Percentiles rank a stretch among this genome's conserved stretches.
Conservation (phyloP, 2,888 invertebrate genomes). For the Idaea dimidiata region DNA sequence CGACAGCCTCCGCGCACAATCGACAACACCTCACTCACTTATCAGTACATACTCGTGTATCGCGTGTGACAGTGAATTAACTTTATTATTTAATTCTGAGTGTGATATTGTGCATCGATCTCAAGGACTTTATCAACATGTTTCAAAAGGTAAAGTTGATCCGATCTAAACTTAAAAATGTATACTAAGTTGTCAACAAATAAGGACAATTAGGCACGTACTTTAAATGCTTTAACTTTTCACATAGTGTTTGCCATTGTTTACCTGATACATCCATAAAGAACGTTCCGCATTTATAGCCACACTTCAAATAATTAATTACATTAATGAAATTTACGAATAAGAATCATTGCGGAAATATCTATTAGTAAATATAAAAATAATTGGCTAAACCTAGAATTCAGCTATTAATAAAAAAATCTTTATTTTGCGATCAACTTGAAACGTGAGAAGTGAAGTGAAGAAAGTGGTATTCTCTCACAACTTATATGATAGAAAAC, state of each 20-base stretch:
- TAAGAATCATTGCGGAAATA: neutral
- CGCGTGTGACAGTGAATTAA: constrained; percentile 64
- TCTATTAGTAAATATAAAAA: constrained; percentile 2
- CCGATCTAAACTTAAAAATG: constrained; percentile 25
- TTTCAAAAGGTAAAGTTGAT: constrained; percentile 48
- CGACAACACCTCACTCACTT: constrained; percentile 47
- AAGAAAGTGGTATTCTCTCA: neutral
- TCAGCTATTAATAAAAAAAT: neutral
- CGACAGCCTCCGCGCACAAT: constrained; percentile 72
- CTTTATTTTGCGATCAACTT: constrained; percentile 21
- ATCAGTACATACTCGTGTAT: constrained; percentile 40
- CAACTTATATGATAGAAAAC: constrained; percentile 15
- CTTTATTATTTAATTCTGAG: constrained; percentile 31
- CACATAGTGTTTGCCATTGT: constrained; percentile 41
- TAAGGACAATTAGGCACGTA: constrained; percentile 38
- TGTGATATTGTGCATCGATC: constrained; percentile 37
- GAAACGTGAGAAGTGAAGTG: constrained; percentile 8
- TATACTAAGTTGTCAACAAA: constrained; percentile 47
- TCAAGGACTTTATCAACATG: constrained; percentile 41
- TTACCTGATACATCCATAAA: constrained; percentile 27
- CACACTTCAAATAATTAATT: constrained; percentile 23
- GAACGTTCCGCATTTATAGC: constrained; percentile 5
- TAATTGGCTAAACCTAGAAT: constrained; percentile 19
- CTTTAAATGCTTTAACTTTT: constrained; percentile 34
- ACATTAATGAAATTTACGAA: neutral